Conservation (phyloP, 2,888 invertebrate genomes). For the Callinectes sapidus region DNA sequence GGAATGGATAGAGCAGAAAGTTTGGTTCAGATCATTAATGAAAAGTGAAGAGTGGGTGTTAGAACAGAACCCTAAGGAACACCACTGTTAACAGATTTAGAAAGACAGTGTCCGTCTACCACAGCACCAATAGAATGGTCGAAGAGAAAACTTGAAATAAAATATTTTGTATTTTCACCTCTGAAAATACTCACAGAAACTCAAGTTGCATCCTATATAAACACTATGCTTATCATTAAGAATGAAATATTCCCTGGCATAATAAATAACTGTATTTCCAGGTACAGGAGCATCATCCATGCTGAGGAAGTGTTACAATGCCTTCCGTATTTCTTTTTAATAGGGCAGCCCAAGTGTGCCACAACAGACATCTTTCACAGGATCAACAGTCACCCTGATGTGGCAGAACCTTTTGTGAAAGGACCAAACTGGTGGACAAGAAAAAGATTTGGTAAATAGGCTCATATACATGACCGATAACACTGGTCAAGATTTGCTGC, state of each 20-base stretch:
- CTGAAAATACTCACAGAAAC: no score
- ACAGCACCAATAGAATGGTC: no score
- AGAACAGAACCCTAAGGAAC: no score
- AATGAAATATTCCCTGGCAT: neutral
- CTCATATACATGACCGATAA: neutral
- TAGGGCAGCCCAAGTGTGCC: slow-evolving; percentile 71
- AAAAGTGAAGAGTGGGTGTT: no score
- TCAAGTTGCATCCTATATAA: no score
- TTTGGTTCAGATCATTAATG: no score
- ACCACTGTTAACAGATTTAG: no score
- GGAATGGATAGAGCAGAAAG: no score
- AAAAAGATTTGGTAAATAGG: slow-evolving; percentile 56
- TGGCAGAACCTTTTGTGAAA: slow-evolving; percentile 63
- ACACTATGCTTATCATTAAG: no score
- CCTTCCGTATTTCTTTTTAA: slow-evolving; percentile 67
- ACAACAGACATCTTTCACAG: slow-evolving; percentile 69
- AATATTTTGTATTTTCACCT: no score
- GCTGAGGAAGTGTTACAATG: slow-evolving; percentile 58
- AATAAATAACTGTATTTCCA: slow-evolving; percentile 30
- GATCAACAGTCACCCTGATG: slow-evolving; percentile 66
- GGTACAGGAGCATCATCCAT: slow-evolving; percentile 57
- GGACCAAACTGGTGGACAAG: slow-evolving; percentile 71
- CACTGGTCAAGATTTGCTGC: neutral
- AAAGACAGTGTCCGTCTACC: no score
- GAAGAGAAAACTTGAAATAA: no score